A percentile compares a stretch with the other conserved stretches of the same genome.
Conservation (phyloP, 2,888 invertebrate species). For the Steinernema hermaphroditum region DNA sequence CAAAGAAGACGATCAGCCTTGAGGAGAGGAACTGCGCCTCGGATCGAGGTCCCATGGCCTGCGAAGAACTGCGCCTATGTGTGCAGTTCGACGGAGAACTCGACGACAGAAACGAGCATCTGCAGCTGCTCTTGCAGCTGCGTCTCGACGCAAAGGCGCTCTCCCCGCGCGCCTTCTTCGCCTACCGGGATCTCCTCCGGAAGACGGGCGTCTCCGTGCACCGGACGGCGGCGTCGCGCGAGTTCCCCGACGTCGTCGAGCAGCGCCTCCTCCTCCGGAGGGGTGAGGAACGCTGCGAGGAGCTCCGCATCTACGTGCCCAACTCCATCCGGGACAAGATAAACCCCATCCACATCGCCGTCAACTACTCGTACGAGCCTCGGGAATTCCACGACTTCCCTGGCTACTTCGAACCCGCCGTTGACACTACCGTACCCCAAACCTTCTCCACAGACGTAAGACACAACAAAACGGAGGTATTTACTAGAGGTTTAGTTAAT, state of each 20-base stretch:
- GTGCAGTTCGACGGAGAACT: slow-evolving; percentile 71
- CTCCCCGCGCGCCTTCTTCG: slow-evolving; percentile 62
- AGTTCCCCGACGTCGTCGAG: slow-evolving; percentile 61
- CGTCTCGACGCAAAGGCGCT: slow-evolving; percentile 49
- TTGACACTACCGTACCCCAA: slow-evolving; percentile 68
- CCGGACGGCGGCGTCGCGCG: slow-evolving; percentile 34
- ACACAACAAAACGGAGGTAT: slow-evolving; percentile 29
- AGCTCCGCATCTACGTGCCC: slow-evolving; percentile 44
- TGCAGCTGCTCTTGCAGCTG: slow-evolving; percentile 48
- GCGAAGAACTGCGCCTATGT: slow-evolving; percentile 59
- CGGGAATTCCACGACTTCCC: slow-evolving; percentile 50
- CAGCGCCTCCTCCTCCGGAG: slow-evolving; percentile 58
- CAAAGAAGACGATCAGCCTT: slow-evolving; percentile 56
- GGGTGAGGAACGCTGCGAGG: slow-evolving; percentile 57
- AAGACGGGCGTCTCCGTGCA: background rate
- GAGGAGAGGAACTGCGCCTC: slow-evolving; percentile 62
- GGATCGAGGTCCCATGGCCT: slow-evolving; percentile 50
- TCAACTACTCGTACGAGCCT: slow-evolving; percentile 74
- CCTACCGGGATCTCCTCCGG: slow-evolving; percentile 51
- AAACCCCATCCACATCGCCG: slow-evolving; percentile 85
- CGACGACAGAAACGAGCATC: slow-evolving; percentile 56
- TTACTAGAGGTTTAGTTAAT: slow-evolving; percentile 42
- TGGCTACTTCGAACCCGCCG: slow-evolving; percentile 67
- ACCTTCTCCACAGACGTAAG: slow-evolving; percentile 67
- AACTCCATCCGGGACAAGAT: slow-evolving; percentile 81